Conservation (phyloP, 2,113 vertebrate species). For the Rhabdornis inornatus region DNA sequence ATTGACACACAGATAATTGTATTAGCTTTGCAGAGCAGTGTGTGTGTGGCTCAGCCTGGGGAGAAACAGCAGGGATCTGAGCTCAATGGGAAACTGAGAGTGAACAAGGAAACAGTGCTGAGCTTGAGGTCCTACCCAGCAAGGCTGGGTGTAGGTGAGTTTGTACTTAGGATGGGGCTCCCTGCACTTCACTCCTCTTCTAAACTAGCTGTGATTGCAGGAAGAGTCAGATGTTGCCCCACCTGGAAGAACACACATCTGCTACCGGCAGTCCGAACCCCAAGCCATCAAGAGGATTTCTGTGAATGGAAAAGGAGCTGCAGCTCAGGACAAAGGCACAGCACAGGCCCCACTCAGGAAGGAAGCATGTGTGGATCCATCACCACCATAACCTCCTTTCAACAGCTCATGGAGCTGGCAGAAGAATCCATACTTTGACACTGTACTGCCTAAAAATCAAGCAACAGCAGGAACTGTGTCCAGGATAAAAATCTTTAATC, state of each 20-base stretch:
- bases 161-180: neutral
- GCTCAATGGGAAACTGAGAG: neutral
- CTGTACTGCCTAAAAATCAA: neutral
- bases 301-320: neutral
- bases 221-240: neutral
- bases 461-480: neutral
- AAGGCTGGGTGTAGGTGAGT: neutral
- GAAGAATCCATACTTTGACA: neutral
- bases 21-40: neutral
- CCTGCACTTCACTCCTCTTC: neutral
- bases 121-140: neutral
- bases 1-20: conserved; percentile 17
- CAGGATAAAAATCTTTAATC: neutral
- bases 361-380: rapidly evolving
- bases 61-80: neutral
- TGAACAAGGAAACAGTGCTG: neutral
- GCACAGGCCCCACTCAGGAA: neutral
- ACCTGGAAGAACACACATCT: neutral
- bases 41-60: neutral
- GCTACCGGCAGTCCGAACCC: neutral
- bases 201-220: neutral
- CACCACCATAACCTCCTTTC: neutral
- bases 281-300: neutral
- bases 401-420: neutral
- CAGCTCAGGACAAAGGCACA: neutral